A percentile compares a stretch with the other conserved stretches of the same genome.
Evolutionary conservation across 2,888 invertebrate genomes (phyloP).

Genomic region (Psylliodes chrysocephalus): DNA sequence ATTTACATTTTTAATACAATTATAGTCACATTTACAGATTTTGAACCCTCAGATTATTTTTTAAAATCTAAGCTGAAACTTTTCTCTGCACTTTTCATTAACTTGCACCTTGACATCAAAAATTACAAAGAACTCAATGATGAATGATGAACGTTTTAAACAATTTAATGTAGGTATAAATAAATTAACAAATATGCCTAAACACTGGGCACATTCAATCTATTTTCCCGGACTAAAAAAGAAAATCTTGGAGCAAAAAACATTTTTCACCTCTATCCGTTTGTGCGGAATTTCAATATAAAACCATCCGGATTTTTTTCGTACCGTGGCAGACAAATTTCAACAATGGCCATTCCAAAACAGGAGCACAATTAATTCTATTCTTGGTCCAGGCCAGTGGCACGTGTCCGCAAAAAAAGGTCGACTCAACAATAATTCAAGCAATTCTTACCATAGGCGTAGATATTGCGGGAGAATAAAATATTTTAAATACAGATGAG

Average conservation of each 20-base stretch:
- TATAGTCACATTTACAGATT: no score
- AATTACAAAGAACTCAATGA: no score
- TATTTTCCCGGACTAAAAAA: background rate
- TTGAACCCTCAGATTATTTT: no score
- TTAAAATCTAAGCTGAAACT: no score
- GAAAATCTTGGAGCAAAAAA: slow-evolving; percentile 16
- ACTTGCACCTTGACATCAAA: no score
- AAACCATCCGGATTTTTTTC: slow-evolving; percentile 19
- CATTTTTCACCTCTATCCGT: slow-evolving; percentile 14
- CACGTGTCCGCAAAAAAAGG: slow-evolving; percentile 34
- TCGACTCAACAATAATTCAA: slow-evolving; percentile 25
- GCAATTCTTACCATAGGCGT: slow-evolving; percentile 7
- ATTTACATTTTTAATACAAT: no score
- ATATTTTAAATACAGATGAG: no score
- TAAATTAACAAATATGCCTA: no score
- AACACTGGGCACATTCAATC: no score
- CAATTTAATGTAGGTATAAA: no score
- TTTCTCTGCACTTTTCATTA: no score
- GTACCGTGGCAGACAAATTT: slow-evolving; percentile 33
- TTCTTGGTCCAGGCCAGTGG: slow-evolving; percentile 26
- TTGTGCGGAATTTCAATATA: slow-evolving; percentile 25
- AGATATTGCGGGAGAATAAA: background rate
- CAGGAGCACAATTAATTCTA: slow-evolving; percentile 29
- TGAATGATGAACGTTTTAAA: no score
- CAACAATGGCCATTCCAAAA: slow-evolving; percentile 31